Evolutionary conservation across 35 echinoderm and acorn worm species (phyloP).

Genomic region (Patiria miniata): DNA sequence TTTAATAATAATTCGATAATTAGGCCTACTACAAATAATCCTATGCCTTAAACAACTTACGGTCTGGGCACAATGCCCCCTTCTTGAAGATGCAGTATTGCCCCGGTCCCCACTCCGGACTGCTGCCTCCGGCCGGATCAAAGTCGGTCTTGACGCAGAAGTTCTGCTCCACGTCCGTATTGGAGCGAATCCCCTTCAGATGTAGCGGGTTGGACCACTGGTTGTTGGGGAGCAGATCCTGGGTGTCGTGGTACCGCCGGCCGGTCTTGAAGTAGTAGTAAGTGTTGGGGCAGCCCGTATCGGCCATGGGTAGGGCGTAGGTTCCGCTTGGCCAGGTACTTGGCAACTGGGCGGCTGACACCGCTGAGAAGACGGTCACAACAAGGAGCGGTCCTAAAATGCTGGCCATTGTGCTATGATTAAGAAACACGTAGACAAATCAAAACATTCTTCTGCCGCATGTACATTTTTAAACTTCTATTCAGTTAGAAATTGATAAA

Average conservation of each 20-base stretch:
- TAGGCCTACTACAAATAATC: too few species aligned
- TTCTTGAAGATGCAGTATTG: slow-evolving; percentile 48
- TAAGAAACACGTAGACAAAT: too few species aligned
- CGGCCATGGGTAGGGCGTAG: slow-evolving; percentile 62
- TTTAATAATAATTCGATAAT: too few species aligned
- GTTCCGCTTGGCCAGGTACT: slow-evolving; percentile 57
- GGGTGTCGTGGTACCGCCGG: slow-evolving; percentile 60
- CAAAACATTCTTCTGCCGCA: too few species aligned
- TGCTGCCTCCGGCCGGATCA: background rate
- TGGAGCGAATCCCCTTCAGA: slow-evolving; percentile 15
- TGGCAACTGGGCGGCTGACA: background rate
- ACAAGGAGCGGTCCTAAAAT: background rate
- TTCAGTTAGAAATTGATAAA: too few species aligned
- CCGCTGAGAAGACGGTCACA: background rate
- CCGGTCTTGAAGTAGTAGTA: slow-evolving; percentile 47
- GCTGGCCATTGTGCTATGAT: background rate
- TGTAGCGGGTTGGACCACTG: slow-evolving; percentile 23
- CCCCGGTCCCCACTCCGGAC: slow-evolving; percentile 34
- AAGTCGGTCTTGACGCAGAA: slow-evolving; percentile 59
- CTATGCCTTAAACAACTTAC: background rate
- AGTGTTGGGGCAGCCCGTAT: slow-evolving; percentile 48
- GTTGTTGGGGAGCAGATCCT: slow-evolving; percentile 45
- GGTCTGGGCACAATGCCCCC: background rate
- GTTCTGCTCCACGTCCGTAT: slow-evolving; percentile 25
- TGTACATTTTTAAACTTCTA: too few species aligned